phyloP scores from a whole-genome alignment of 2,797 vertebrate genomes.

The Rhynchonycteris naso region DNA sequence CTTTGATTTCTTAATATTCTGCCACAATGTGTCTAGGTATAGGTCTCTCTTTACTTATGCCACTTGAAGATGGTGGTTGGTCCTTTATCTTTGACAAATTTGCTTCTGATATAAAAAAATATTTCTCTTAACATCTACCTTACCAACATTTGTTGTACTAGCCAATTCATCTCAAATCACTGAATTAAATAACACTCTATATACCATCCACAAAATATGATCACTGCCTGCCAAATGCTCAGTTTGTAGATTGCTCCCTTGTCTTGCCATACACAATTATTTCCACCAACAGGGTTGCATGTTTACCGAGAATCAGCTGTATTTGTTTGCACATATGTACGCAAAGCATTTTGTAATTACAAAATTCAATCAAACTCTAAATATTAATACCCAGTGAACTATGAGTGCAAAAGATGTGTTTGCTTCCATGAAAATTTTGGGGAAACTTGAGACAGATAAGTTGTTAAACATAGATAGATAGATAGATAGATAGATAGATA shows the following conservation, averaged over 20 bases:
- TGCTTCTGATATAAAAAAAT: not conserved
- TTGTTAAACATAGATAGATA: not conserved
- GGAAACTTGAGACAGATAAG: not conserved
- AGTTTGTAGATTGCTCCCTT: not conserved
- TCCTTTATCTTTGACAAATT: not conserved
- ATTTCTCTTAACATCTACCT: not conserved
- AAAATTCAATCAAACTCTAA: not conserved
- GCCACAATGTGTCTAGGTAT: not conserved
- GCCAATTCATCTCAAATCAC: not conserved
- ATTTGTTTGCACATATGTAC: not conserved
- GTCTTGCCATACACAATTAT: not conserved
- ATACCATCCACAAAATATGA: not conserved
- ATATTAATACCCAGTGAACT: not conserved
- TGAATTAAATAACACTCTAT: not conserved
- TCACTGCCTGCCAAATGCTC: not conserved
- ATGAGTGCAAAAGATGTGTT: not conserved
- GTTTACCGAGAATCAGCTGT: not conserved
- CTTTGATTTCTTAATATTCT: constrained; percentile 12
- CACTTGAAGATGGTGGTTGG: not conserved
- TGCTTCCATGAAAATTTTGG: not conserved
- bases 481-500: no score
- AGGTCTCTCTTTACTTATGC: not conserved
- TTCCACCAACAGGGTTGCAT: not conserved
- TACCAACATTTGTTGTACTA: not conserved
- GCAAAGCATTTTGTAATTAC: not conserved